A percentile compares a stretch with the other conserved stretches of the same genome.
These are phyloP conservation scores for Heliopora coerulea DNA, from an alignment of 92 coral and sea anemone genomes.

Conservation along the genomic window DNA sequence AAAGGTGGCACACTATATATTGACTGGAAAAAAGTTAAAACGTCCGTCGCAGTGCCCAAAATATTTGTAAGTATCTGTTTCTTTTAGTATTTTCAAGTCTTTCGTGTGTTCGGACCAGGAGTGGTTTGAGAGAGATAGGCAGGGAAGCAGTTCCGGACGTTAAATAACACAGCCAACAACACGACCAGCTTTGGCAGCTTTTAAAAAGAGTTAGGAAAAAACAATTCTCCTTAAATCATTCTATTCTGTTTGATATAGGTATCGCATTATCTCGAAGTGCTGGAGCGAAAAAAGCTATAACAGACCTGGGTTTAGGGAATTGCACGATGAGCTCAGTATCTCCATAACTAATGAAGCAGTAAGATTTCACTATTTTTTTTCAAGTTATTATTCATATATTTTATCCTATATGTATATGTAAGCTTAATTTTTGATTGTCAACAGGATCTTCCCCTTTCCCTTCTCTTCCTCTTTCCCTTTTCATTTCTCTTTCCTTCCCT, in stretches of 20 bases:
- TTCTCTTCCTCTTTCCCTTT: too few relatives aligned
- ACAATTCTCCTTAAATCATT: too few relatives aligned
- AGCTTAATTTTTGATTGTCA: too few relatives aligned
- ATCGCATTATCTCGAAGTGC: constrained; percentile 20
- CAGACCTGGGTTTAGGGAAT: constrained; percentile 21
- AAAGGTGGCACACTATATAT: constrained; percentile 28
- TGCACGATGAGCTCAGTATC: background rate
- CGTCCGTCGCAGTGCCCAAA: constrained; percentile 30
- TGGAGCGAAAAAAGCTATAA: constrained; percentile 17
- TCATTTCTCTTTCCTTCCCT: too few relatives aligned
- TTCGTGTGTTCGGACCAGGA: too few relatives aligned
- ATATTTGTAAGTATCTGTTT: constrained; percentile 12
- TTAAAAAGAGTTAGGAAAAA: too few relatives aligned
- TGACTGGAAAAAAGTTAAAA: constrained; percentile 19
- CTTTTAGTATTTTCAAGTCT: background rate
- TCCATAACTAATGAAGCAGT: background rate
- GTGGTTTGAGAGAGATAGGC: too few relatives aligned
- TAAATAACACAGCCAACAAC: too few relatives aligned
- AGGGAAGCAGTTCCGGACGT: background rate
- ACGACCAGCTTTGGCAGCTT: too few relatives aligned
- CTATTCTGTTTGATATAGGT: too few relatives aligned
- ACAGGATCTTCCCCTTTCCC: too few relatives aligned
- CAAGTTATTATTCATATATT: background rate
- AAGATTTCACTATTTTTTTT: background rate
- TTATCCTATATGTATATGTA: too few relatives aligned